Evolutionary conservation across 2,113 vertebrate genomes (phyloP).

Genomic region (Prionailurus viverrinus): DNA sequence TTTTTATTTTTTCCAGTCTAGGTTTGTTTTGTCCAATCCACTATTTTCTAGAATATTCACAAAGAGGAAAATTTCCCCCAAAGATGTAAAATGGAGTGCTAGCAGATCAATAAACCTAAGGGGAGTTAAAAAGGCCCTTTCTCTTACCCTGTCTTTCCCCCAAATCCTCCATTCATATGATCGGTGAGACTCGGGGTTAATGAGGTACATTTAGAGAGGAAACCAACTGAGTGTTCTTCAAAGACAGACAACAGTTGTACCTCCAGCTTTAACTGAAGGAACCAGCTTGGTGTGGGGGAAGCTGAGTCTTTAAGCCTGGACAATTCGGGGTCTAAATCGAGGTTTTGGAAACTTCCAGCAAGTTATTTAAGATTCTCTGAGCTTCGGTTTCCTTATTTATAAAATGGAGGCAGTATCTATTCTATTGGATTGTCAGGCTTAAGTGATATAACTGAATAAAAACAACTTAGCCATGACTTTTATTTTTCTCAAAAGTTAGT

Average conservation of each 20-base stretch:
- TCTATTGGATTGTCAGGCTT: not conserved
- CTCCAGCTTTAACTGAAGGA: not conserved
- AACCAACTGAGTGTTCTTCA: not conserved
- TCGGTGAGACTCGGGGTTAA: not conserved
- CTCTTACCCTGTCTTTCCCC: not conserved
- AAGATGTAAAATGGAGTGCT: not conserved
- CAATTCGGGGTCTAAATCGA: not conserved
- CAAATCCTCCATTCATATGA: not conserved
- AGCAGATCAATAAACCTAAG: not conserved
- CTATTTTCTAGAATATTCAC: not conserved
- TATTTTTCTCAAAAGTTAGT: not conserved
- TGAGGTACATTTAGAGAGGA: not conserved
- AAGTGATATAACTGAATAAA: constrained; percentile 10
- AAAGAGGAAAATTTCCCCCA: not conserved
- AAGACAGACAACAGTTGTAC: not conserved
- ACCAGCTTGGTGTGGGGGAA: not conserved
- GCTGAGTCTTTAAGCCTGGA: not conserved
- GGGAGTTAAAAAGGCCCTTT: not conserved
- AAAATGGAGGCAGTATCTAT: not conserved
- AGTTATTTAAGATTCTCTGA: not conserved
- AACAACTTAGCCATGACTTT: not conserved
- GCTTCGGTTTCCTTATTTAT: not conserved
- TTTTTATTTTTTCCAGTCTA: not conserved
- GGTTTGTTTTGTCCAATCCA: not conserved
- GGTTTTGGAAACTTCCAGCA: not conserved